Evolutionary conservation across 2,797 vertebrate species (phyloP).

Genomic region (Hirundo rustica): DNA sequence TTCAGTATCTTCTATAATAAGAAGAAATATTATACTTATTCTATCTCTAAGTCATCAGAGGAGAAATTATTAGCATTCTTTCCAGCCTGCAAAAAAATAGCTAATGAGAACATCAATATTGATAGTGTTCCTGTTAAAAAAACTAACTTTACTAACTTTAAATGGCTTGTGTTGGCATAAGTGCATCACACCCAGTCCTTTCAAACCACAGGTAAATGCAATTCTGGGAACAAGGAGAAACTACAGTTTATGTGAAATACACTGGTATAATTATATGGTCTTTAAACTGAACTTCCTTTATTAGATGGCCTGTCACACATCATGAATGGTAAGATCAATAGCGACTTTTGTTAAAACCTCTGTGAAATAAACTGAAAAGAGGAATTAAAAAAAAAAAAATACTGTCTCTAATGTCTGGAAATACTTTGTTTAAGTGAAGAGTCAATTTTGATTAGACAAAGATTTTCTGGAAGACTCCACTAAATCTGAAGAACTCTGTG

Average conservation of each 20-base stretch:
- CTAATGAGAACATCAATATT: background rate
- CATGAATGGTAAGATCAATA: background rate
- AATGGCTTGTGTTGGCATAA: background rate
- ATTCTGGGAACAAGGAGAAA: background rate
- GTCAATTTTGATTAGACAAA: background rate
- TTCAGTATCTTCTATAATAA: background rate
- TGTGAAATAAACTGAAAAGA: background rate
- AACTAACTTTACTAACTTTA: background rate
- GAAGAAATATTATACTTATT: background rate
- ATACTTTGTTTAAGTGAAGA: background rate
- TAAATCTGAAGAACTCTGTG: background rate
- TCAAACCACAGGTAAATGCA: background rate
- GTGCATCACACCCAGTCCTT: background rate
- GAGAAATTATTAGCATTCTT: background rate
- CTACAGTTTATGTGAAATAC: background rate
- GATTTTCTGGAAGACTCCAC: background rate
- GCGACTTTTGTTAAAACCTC: background rate
- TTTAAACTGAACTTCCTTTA: background rate
- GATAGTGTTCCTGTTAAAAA: background rate
- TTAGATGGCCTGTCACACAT: background rate
- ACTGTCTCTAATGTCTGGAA: background rate
- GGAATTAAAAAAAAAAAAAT: background rate
- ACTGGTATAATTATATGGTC: background rate
- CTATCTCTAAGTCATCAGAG: background rate
- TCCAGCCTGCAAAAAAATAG: background rate